Evolutionary conservation across 2,888 invertebrate genomes (phyloP), one percentile per base, ranked within the genome.

Genomic region (Fragum fragum): DNA sequence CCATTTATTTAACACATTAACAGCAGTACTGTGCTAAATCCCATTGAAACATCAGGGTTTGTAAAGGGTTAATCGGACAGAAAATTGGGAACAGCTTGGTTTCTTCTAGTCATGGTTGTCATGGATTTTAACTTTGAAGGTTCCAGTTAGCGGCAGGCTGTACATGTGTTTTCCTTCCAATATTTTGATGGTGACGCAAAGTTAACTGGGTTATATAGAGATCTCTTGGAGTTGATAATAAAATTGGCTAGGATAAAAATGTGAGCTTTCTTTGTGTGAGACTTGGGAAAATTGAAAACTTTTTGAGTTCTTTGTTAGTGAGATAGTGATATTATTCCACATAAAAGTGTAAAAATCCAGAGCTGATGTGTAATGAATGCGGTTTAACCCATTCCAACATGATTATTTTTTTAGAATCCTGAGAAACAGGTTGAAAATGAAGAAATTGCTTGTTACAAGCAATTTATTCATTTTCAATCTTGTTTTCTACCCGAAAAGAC

Each of bases 171-270:
- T 57, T 57, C 18, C n/a, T n/a, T n/a, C 47, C 47, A 47, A 47
- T 47, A 47, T 66, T 66, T 66, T 66, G 66, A 66, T 21, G n/a
- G 66, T 66, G 66, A 66, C 66, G 66, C 66, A 66, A 66, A 66
- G 42, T 42, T 42, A 66, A 66, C 26, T 66, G 42, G 66, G 66
- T 66, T 42, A 63, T 11, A n/a, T n/a, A 6, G 18, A 29, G 61
- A 14, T 61, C 21, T 16, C 16, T 14, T 18, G 18, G 14, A n/a
- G n/a, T n/a, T n/a, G n/a, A n/a, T n/a, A n/a, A n/a, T n/a, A n/a
- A 28, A 61, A 11, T 61, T 29, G 32, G n/a, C 66, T 66, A 42
- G 21, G 66, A 66, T n/a, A 39, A 26, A 42, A 42, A 66, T 16
- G 36, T 63, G 36, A 16, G 26, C 26, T 57, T 66, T 66, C 66